Percentiles rank a stretch among this genome's conserved stretches.
phyloP scores from a whole-genome alignment of 2,113 vertebrate species.

The Pollimyrus isidori region DNA sequence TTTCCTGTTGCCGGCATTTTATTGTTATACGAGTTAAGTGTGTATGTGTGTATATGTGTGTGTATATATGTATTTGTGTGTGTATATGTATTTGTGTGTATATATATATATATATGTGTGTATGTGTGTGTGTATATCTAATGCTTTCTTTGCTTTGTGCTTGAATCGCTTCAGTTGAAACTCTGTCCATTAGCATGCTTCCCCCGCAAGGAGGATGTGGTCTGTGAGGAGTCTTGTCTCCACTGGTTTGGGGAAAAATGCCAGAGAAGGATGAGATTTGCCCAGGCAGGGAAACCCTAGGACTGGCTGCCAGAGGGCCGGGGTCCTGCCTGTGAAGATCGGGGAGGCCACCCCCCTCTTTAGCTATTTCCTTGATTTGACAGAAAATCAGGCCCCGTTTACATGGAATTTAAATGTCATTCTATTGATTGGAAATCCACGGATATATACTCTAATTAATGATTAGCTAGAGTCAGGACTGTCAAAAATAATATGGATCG shows the following conservation, averaged over 20 bases:
- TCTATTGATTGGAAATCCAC: background rate
- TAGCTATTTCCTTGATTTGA: constrained; percentile 20
- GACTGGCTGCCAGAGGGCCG: background rate
- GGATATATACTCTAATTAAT: background rate
- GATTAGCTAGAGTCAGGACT: background rate
- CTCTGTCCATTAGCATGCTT: background rate
- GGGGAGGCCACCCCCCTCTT: background rate
- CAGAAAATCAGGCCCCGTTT: constrained; percentile 14
- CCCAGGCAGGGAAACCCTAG: background rate
- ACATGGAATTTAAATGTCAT: constrained; percentile 13
- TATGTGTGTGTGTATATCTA: background rate
- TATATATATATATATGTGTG: background rate
- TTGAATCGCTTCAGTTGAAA: background rate
- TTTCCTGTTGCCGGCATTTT: background rate
- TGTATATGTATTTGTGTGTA: background rate
- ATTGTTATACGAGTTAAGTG: background rate
- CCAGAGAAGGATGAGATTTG: background rate
- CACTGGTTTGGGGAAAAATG: background rate
- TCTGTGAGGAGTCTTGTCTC: background rate
- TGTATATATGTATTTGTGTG: too few relatives aligned
- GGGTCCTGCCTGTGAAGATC: background rate
- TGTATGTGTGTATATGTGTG: background rate
- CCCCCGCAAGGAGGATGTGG: background rate
- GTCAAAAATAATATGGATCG: background rate
- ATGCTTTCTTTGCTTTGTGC: background rate